These are phyloP conservation scores for Morpho helenor DNA, from an alignment of 2,888 invertebrate genomes.

Conservation along the genomic window DNA sequence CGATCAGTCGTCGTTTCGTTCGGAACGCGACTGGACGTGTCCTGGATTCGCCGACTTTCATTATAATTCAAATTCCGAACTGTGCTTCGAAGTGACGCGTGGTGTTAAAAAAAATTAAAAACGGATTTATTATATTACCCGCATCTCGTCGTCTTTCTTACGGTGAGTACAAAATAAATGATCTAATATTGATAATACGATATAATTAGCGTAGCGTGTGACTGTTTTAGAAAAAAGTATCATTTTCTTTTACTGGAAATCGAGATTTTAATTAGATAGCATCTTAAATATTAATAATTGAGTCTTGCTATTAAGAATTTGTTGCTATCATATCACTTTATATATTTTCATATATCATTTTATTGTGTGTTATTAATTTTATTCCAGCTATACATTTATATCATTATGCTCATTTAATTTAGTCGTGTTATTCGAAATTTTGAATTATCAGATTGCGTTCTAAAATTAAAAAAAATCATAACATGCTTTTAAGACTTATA, in stretches of 20 bases:
- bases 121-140: constrained; percentile 47
- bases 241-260: constrained; percentile 30
- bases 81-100: constrained; percentile 47
- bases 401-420: too few species aligned
- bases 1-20: constrained; percentile 59
- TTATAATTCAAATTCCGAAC: constrained; percentile 28
- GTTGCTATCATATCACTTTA: too few species aligned
- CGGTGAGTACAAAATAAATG: constrained; percentile 50
- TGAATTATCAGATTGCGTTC: too few species aligned
- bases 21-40: constrained; percentile 54
- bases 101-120: constrained; percentile 43
- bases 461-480: too few species aligned
- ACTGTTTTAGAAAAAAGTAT: constrained; percentile 26
- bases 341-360: too few species aligned
- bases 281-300: too few species aligned
- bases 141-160: constrained; percentile 45
- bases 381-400: too few species aligned
- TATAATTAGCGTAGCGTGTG: constrained; percentile 12
- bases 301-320: too few species aligned
- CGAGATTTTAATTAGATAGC: background rate
- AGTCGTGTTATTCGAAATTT: too few species aligned
- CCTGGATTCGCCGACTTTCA: constrained; percentile 19
- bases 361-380: too few species aligned
- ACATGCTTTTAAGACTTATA: too few species aligned
- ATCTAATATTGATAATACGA: constrained; percentile 9